These are phyloP conservation scores for Prunella himalayana DNA, from an alignment of 2,113 vertebrate genomes.

Conservation along the genomic window DNA sequence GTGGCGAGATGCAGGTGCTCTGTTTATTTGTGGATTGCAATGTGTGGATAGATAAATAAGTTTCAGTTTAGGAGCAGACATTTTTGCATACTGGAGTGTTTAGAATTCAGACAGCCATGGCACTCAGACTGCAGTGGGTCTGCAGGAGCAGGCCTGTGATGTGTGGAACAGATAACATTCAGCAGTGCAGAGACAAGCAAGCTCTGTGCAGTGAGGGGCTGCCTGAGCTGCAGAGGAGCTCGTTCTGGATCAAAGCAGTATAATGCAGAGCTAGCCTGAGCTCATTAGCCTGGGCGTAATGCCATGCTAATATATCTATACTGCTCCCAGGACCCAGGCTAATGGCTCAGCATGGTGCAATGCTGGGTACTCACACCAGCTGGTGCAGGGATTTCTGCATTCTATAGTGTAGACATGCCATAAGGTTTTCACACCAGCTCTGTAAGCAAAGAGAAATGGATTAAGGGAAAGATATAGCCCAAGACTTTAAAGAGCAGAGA, in stretches of 20 bases:
- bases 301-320: constrained; percentile 41
- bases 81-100: background rate
- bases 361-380: constrained; percentile 34
- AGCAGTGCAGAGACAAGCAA: background rate
- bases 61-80: background rate
- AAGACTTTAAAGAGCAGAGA: background rate
- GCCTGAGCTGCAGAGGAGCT: background rate
- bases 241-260: background rate
- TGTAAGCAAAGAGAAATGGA: constrained; percentile 1
- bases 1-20: background rate
- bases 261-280: constrained; percentile 4
- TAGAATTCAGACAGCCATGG: background rate
- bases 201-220: background rate
- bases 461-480: background rate
- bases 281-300: background rate
- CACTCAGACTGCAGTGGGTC: background rate
- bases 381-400: constrained; percentile 25
- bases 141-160: background rate
- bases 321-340: constrained; percentile 31
- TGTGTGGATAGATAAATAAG: background rate
- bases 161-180: background rate
- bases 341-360: constrained; percentile 31
- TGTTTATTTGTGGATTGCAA: background rate
- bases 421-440: constrained; percentile 17
- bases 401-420: background rate